Percentiles rank a stretch among this genome's conserved stretches.
Evolutionary conservation across 2,113 vertebrate genomes (phyloP).

Genomic region (Aptenodytes forsteri): DNA sequence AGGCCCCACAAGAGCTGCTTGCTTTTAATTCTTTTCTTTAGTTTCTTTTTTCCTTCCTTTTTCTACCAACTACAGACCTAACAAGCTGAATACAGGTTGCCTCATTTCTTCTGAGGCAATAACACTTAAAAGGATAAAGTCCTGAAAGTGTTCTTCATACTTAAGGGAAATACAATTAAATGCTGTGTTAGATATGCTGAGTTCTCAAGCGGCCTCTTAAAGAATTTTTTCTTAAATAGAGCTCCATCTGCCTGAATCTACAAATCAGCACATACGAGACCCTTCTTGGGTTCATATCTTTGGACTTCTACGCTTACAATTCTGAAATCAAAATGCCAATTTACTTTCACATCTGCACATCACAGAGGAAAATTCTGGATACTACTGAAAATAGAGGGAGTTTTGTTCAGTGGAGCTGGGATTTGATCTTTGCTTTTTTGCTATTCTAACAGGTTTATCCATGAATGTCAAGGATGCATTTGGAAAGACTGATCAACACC

Average conservation of each 20-base stretch:
- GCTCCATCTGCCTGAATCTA: neutral
- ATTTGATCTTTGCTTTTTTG: neutral
- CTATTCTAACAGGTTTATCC: neutral
- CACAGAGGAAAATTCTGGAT: neutral
- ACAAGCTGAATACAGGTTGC: neutral
- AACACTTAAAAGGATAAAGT: neutral
- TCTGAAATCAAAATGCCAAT: neutral
- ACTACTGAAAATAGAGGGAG: neutral
- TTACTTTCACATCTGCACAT: neutral
- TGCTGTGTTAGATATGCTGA: neutral
- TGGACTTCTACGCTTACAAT: neutral
- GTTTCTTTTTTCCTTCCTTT: neutral
- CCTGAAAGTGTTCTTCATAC: neutral
- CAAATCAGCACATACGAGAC: neutral
- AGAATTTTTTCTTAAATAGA: neutral
- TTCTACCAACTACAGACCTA: neutral
- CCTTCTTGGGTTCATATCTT: neutral
- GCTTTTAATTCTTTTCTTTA: neutral
- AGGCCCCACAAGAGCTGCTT: neutral
- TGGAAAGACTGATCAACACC: neutral
- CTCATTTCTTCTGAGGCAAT: neutral
- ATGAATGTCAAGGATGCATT: rapidly evolving
- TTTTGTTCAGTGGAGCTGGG: neutral
- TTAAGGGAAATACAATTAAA: neutral
- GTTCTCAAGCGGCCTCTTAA: neutral